These are phyloP conservation scores for Phaedon cochleariae DNA, from an alignment of 2,888 invertebrate genomes.

Conservation along the genomic window DNA sequence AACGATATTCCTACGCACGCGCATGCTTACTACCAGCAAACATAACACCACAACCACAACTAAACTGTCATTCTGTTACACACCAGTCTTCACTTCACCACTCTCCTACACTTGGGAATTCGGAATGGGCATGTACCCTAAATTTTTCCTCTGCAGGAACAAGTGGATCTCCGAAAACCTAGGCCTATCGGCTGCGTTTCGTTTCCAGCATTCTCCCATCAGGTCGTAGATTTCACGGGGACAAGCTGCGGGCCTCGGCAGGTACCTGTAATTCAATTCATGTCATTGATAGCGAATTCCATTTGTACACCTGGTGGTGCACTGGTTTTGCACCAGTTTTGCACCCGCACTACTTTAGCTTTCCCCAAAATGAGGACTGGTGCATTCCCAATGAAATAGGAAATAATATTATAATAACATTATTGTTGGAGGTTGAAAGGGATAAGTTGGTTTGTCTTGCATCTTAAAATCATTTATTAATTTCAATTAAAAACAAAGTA, in stretches of 20 bases:
- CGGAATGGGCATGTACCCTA: constrained; percentile 69
- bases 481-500: too few relatives aligned
- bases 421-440: too few relatives aligned
- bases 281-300: too few relatives aligned
- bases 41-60: background rate
- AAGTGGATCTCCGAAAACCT: constrained; percentile 88
- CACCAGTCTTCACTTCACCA: constrained; percentile 23
- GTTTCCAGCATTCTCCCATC: constrained; percentile 92
- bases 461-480: too few relatives aligned
- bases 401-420: too few relatives aligned
- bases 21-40: background rate
- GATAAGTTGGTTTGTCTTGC: too few relatives aligned
- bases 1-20: too few relatives aligned
- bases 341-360: too few relatives aligned
- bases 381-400: too few relatives aligned
- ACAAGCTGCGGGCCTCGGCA: constrained; percentile 76
- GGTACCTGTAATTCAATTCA: constrained; percentile 57
- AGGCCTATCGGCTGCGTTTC: constrained; percentile 81
- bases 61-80: background rate
- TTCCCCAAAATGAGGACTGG: too few relatives aligned
- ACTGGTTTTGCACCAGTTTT: too few relatives aligned
- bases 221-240: constrained; percentile 90
- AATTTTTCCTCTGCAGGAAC: constrained; percentile 78
- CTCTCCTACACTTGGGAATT: constrained; percentile 41
- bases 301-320: too few relatives aligned